A percentile compares a stretch with the other conserved stretches of the same genome.
Evolutionary conservation across 1,140 invertebrate species (phyloP).

Genomic region (Batillaria attramentaria): DNA sequence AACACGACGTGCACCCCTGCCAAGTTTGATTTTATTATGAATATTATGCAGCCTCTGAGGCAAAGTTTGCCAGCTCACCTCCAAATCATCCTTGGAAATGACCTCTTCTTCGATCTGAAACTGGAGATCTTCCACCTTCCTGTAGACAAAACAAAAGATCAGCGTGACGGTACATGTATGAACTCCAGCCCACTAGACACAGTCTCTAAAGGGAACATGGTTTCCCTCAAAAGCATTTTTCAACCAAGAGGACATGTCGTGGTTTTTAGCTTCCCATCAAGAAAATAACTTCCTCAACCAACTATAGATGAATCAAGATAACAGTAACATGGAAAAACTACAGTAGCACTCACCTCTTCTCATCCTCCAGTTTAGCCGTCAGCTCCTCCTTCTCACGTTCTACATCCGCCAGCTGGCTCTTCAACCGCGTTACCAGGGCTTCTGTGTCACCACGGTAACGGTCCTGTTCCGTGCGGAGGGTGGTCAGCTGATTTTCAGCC

Average conservation of each 20-base stretch:
- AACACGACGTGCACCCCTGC: too few species aligned
- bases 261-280: too few species aligned
- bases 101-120: conserved; percentile 93
- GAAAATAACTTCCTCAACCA: too few species aligned
- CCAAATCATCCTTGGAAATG: conserved; percentile 83
- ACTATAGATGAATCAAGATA: too few species aligned
- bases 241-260: too few species aligned
- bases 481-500: conserved; percentile 64
- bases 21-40: too few species aligned
- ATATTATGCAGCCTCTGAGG: too few species aligned
- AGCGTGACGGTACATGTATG: neutral
- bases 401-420: conserved; percentile 69
- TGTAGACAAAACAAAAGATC: conserved; percentile 47
- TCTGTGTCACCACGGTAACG: conserved; percentile 69
- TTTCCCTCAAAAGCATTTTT: too few species aligned
- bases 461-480: conserved; percentile 74
- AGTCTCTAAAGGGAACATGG: too few species aligned
- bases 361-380: conserved; percentile 83
- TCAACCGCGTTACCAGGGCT: conserved; percentile 64
- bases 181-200: too few species aligned
- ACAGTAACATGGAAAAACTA: too few species aligned
- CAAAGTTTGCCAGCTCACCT: conserved; percentile 75
- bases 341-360: conserved; percentile 75
- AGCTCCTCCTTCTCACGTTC: conserved; percentile 80
- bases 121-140: conserved; percentile 91